A percentile compares a stretch with the other conserved stretches of the same genome.
phyloP scores from a whole-genome alignment of 2,888 invertebrate genomes.

The Gymnosoma rotundatum region DNA sequence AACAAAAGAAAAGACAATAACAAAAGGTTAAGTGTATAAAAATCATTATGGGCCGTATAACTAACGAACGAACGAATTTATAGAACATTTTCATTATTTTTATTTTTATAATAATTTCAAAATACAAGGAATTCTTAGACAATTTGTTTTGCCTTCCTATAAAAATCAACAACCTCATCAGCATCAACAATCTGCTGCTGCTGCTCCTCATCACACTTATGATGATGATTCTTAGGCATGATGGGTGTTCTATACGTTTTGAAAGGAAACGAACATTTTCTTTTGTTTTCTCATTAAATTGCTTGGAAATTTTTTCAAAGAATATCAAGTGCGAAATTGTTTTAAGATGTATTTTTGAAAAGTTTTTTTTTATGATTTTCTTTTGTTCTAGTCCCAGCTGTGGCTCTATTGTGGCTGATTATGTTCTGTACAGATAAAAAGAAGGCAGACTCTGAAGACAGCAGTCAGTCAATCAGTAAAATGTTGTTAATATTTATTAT shows the following conservation, averaged over 20 bases:
- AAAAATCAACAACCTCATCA: constrained; percentile 54
- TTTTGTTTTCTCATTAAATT: constrained; percentile 31
- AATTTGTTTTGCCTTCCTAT: constrained; percentile 65
- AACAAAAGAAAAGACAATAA: constrained; percentile 34
- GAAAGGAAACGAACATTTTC: constrained; percentile 4
- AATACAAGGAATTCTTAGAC: constrained; percentile 36
- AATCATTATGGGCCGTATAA: constrained; percentile 32
- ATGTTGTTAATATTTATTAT: constrained; percentile 18
- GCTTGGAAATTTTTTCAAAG: constrained; percentile 7
- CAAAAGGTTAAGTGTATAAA: constrained; percentile 15
- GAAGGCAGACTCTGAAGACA: constrained; percentile 31
- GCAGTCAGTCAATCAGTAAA: constrained; percentile 47
- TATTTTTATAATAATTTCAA: constrained; percentile 24
- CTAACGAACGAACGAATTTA: neutral
- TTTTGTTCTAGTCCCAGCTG: constrained; percentile 49
- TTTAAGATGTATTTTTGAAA: constrained; percentile 17
- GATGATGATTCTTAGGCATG: constrained; percentile 32
- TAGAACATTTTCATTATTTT: constrained; percentile 28
- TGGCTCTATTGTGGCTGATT: neutral
- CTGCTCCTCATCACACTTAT: constrained; percentile 17
- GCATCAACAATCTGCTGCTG: constrained; percentile 22
- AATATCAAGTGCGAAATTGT: constrained; percentile 59
- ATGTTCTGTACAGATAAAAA: neutral
- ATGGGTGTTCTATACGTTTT: constrained; percentile 37
- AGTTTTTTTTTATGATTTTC: constrained; percentile 7